phyloP scores from a whole-genome alignment of 2,113 vertebrate species.

The Gallinago undulata region DNA sequence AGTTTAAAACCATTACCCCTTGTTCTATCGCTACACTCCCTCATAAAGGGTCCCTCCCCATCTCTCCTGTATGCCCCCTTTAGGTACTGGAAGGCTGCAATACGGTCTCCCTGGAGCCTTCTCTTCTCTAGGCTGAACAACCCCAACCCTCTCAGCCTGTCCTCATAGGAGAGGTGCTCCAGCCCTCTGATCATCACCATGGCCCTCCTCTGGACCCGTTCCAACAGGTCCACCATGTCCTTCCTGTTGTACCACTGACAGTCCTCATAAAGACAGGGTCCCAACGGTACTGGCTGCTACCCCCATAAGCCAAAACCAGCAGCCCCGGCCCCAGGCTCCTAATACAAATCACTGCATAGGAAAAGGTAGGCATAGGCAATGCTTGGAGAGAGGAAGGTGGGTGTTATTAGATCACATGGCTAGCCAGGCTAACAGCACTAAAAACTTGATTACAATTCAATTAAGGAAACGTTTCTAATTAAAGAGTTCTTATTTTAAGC shows the following conservation, averaged over 20 bases:
- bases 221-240: no score
- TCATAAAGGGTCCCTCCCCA: no score
- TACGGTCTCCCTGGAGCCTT: no score
- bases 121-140: no score
- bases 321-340: neutral
- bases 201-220: no score
- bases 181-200: no score
- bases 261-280: neutral
- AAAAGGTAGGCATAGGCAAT: slow-evolving; percentile 37
- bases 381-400: slow-evolving; percentile 16
- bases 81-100: no score
- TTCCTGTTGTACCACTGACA: neutral
- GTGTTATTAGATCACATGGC: slow-evolving; percentile 46
- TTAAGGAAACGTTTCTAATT: slow-evolving; percentile 59
- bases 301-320: neutral
- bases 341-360: neutral
- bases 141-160: no score
- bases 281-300: neutral
- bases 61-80: no score
- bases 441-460: slow-evolving; percentile 65
- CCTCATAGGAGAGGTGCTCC: no score
- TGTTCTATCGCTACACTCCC: no score
- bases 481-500: slow-evolving; percentile 64
- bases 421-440: slow-evolving; percentile 21
- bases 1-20: no score